A percentile compares a stretch with the other conserved stretches of the same genome.
Evolutionary conservation across 2,797 vertebrate genomes (phyloP).

Genomic region (Neopelma chrysocephalum): DNA sequence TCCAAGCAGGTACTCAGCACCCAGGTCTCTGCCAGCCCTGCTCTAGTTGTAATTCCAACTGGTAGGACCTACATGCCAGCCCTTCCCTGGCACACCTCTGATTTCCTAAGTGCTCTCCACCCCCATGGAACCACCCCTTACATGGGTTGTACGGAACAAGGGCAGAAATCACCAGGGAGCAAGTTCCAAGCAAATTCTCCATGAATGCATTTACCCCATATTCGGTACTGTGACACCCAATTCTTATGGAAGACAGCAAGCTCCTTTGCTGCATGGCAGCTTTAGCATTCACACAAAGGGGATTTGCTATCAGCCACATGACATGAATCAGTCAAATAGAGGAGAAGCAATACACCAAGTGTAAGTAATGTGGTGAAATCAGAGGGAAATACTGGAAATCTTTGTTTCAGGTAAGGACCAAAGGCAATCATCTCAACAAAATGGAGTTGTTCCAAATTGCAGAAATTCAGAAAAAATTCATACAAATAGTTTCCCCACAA

Average conservation of each 20-base stretch:
- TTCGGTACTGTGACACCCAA: background rate
- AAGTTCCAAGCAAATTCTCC: background rate
- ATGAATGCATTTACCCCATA: background rate
- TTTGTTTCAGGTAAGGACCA: background rate
- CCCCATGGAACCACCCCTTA: background rate
- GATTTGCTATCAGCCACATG: background rate
- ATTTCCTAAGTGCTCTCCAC: background rate
- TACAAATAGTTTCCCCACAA: background rate
- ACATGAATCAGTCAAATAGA: background rate
- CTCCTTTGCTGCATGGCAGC: background rate
- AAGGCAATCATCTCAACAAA: background rate
- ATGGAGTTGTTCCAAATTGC: background rate
- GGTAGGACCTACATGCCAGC: background rate
- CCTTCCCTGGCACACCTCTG: background rate
- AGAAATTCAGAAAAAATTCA: background rate
- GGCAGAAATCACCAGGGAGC: accelerated
- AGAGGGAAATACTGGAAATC: background rate
- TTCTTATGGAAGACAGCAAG: background rate
- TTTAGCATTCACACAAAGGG: background rate
- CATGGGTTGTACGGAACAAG: background rate
- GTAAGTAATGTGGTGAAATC: background rate
- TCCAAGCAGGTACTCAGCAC: accelerated
- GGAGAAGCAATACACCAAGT: background rate
- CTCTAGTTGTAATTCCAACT: background rate
- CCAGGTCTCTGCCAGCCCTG: background rate